Evolutionary conservation across 2,797 vertebrate species (phyloP).

Genomic region (Mormyrus proboscirostris): DNA sequence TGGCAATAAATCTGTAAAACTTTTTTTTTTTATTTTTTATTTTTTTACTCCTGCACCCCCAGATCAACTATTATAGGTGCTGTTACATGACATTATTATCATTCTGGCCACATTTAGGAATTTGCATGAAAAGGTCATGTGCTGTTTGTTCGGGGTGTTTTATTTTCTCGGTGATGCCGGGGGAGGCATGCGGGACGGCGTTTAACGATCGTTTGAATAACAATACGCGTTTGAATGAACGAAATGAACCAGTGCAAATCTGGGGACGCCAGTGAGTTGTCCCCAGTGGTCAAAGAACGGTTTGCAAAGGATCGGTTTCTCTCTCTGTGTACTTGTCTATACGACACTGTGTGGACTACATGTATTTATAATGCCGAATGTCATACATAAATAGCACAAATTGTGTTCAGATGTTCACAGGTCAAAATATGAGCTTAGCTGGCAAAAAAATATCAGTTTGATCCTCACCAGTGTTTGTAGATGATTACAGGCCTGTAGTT

Average conservation of each 20-base stretch:
- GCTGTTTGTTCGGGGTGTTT: neutral
- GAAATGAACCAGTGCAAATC: neutral
- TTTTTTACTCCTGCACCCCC: neutral
- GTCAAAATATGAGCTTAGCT: neutral
- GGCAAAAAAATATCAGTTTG: neutral
- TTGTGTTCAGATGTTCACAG: neutral
- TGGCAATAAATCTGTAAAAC: neutral
- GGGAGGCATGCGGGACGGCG: neutral
- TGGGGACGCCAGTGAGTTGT: neutral
- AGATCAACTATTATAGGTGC: neutral
- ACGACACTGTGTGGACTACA: neutral
- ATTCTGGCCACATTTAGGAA: neutral
- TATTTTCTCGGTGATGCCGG: neutral
- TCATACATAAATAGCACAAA: neutral
- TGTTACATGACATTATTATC: neutral
- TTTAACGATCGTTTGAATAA: neutral
- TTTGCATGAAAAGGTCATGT: neutral
- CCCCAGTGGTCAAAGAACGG: neutral
- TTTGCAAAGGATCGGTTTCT: neutral
- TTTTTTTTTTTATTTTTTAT: neutral
- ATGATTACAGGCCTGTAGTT: neutral
- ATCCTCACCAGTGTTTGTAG: neutral
- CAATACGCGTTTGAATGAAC: neutral
- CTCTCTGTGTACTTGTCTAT: neutral
- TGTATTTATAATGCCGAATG: neutral